Evolutionary conservation across 2,797 vertebrate genomes (phyloP).

Genomic region (Podarcis siculus): DNA sequence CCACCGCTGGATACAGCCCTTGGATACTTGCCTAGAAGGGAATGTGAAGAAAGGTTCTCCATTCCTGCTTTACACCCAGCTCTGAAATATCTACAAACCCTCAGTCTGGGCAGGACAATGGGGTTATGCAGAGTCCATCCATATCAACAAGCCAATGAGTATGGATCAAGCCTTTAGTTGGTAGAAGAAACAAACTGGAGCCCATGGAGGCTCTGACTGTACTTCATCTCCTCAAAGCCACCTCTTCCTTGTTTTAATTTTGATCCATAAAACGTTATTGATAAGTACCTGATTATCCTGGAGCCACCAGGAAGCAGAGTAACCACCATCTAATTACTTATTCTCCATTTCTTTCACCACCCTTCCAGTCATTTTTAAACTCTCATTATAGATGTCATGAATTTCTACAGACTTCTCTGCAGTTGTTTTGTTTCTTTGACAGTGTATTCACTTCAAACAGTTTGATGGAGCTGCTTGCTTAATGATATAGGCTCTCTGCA

Average conservation of each 20-base stretch:
- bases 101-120: not conserved
- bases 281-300: conserved; percentile 11
- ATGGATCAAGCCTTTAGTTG: not conserved
- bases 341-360: conserved; percentile 4
- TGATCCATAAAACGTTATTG: conserved; percentile 4
- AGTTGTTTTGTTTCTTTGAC: conserved; percentile 64
- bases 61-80: not conserved
- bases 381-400: conserved; percentile 48
- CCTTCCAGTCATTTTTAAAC: conserved; percentile 49
- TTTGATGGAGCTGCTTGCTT: conserved; percentile 69
- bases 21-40: too few relatives aligned
- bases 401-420: conserved; percentile 56
- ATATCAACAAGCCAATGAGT: not conserved
- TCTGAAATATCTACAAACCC: not conserved
- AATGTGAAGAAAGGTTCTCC: too few relatives aligned
- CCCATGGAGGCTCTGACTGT: not conserved
- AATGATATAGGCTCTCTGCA: conserved; percentile 72
- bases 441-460: conserved; percentile 70
- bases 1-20: too few relatives aligned
- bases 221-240: not conserved
- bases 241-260: not conserved
- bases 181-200: not conserved
- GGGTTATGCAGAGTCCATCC: not conserved
- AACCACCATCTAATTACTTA: conserved; percentile 1
- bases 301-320: not conserved